These are phyloP conservation scores for Rotaria macrura DNA, from an alignment of 2,888 invertebrate genomes.

Conservation along the genomic window DNA sequence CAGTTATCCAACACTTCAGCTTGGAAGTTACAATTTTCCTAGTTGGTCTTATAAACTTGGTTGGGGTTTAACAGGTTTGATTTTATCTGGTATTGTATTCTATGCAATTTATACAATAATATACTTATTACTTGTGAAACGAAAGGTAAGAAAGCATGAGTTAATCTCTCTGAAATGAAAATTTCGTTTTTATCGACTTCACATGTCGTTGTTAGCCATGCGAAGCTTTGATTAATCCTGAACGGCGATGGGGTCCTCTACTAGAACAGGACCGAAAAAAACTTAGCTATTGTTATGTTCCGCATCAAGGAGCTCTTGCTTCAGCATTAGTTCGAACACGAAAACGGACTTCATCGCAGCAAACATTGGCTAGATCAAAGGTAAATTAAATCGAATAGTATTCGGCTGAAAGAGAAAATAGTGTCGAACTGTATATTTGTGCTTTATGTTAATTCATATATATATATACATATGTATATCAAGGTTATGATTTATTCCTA, in stretches of 20 bases:
- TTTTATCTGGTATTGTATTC: slow-evolving; percentile 20
- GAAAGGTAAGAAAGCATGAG: background rate
- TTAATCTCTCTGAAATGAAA: background rate
- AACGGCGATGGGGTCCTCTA: slow-evolving; percentile 30
- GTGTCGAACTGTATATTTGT: too few species aligned
- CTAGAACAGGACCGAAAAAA: slow-evolving; percentile 3
- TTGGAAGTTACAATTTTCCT: slow-evolving; percentile 27
- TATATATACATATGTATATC: too few species aligned
- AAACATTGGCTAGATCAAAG: background rate
- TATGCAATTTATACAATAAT: slow-evolving; percentile 25
- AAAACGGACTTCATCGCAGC: background rate
- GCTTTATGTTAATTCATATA: too few species aligned
- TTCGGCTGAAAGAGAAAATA: too few species aligned
- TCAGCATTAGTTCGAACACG: background rate
- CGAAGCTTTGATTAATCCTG: slow-evolving; percentile 17
- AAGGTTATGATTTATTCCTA: too few species aligned
- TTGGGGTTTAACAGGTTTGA: slow-evolving; percentile 3
- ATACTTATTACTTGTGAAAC: background rate
- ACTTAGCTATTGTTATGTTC: background rate
- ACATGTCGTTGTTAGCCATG: background rate
- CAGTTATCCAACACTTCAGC: slow-evolving; percentile 7
- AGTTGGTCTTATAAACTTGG: slow-evolving; percentile 28
- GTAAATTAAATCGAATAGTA: background rate
- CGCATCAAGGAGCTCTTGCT: background rate
- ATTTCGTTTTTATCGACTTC: too few species aligned